phyloP scores from a whole-genome alignment of 64 coral and sea anemone genomes.

The Trachythela sp. region DNA sequence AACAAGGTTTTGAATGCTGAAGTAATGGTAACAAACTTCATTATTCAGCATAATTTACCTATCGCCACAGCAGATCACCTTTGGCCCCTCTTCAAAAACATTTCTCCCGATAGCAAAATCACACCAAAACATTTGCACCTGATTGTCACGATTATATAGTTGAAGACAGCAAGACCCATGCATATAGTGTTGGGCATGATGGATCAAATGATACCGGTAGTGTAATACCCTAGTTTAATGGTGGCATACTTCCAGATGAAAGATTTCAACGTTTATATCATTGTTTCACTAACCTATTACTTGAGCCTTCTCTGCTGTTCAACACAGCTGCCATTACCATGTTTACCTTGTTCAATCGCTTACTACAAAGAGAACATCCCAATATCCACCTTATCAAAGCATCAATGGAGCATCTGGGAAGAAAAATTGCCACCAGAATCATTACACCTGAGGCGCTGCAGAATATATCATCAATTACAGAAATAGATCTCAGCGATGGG shows the following conservation, averaged over 20 bases:
- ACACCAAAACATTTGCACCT: constrained; percentile 20
- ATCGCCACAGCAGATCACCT: constrained; percentile 13
- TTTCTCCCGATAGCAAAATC: constrained; percentile 32
- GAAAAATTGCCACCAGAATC: constrained; percentile 30
- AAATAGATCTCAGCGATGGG: constrained; percentile 12
- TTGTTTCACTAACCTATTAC: neutral
- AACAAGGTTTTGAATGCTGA: constrained; percentile 35
- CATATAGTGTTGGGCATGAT: constrained; percentile 39
- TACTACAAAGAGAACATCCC: constrained; percentile 36
- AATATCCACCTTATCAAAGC: constrained; percentile 30
- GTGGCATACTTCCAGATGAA: neutral
- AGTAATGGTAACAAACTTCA: constrained; percentile 33
- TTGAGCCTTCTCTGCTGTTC: constrained; percentile 24
- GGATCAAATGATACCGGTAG: constrained; percentile 32
- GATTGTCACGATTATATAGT: constrained; percentile 40
- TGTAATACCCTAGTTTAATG: neutral
- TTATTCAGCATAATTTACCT: constrained; percentile 31
- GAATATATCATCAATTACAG: neutral
- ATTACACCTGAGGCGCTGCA: neutral
- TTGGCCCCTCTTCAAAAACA: neutral
- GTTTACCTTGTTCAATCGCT: constrained; percentile 21
- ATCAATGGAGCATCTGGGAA: constrained; percentile 23
- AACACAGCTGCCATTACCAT: constrained; percentile 25
- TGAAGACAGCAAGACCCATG: constrained; percentile 32
- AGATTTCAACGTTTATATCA: constrained; percentile 7